phyloP scores from a whole-genome alignment of 2,113 vertebrate genomes.

The Ailurus styani region DNA sequence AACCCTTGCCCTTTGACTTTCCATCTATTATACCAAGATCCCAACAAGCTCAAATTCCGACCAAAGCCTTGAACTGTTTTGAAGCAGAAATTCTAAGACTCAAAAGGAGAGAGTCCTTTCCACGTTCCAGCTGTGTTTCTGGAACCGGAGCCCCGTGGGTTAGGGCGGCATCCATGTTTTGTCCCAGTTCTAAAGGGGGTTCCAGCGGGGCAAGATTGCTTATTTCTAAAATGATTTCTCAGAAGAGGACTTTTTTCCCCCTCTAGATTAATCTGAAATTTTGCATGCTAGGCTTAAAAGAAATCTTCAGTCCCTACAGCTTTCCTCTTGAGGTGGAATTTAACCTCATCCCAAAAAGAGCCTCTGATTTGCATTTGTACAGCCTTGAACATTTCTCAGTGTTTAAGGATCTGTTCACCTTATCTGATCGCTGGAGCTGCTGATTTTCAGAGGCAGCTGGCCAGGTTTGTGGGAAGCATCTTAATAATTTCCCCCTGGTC shows the following conservation, averaged over 20 bases:
- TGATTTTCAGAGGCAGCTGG: not conserved
- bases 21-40: not conserved
- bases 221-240: not conserved
- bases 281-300: not conserved
- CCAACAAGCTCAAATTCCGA: constrained; percentile 11
- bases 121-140: not conserved
- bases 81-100: not conserved
- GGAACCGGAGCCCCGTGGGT: not conserved
- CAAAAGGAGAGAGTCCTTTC: not conserved
- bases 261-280: not conserved
- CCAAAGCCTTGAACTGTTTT: not conserved
- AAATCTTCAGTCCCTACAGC: not conserved
- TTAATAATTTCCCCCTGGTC: not conserved
- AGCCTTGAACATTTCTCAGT: not conserved
- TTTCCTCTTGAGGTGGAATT: not conserved
- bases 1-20: constrained; percentile 27
- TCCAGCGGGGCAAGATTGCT: not conserved
- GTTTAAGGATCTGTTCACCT: not conserved
- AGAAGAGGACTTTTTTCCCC: not conserved
- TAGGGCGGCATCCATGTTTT: not conserved
- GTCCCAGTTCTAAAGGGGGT: not conserved
- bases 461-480: not conserved
- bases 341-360: not conserved
- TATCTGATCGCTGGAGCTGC: not conserved
- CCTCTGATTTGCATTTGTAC: not conserved